These are phyloP conservation scores for Talpa occidentalis DNA, from an alignment of 2,113 vertebrate species.

Conservation along the genomic window DNA sequence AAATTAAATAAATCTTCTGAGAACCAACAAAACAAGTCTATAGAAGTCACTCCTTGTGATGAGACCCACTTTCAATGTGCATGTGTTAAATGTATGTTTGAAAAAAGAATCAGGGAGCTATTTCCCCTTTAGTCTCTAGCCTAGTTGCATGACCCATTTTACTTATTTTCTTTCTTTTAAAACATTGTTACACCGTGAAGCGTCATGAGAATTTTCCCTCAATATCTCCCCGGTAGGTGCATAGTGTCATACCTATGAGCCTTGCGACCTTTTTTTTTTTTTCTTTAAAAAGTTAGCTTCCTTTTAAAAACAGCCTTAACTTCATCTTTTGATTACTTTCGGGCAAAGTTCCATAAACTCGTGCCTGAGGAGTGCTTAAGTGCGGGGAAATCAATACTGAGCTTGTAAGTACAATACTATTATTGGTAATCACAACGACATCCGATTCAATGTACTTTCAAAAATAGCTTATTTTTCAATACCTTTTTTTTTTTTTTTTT, in stretches of 20 bases:
- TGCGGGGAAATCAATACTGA: constrained; percentile 72
- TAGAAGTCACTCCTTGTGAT: background rate
- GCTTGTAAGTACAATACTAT: constrained; percentile 73
- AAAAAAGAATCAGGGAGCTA: constrained; percentile 25
- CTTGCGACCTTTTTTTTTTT: background rate
- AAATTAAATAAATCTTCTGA: constrained; percentile 56
- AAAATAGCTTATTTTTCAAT: constrained; percentile 75
- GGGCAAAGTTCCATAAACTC: constrained; percentile 55
- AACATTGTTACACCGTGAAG: constrained; percentile 21
- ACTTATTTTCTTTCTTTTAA: constrained; percentile 54
- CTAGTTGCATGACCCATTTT: constrained; percentile 75
- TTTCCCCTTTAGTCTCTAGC: constrained; percentile 56
- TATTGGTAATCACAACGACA: constrained; percentile 74
- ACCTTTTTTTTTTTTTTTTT: background rate
- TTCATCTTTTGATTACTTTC: constrained; percentile 62
- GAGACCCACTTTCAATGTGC: background rate
- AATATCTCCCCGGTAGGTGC: background rate
- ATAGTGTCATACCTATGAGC: background rate
- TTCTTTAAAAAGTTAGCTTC: constrained; percentile 43
- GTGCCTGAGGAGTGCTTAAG: constrained; percentile 66
- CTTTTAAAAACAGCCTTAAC: constrained; percentile 38
- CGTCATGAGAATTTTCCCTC: constrained; percentile 1
- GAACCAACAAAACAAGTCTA: constrained; percentile 22
- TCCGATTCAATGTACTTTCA: constrained; percentile 73
- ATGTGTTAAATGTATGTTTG: constrained; percentile 15